Conservation (phyloP, 1,140 invertebrate species). For the Zaprionus inermis region DNA sequence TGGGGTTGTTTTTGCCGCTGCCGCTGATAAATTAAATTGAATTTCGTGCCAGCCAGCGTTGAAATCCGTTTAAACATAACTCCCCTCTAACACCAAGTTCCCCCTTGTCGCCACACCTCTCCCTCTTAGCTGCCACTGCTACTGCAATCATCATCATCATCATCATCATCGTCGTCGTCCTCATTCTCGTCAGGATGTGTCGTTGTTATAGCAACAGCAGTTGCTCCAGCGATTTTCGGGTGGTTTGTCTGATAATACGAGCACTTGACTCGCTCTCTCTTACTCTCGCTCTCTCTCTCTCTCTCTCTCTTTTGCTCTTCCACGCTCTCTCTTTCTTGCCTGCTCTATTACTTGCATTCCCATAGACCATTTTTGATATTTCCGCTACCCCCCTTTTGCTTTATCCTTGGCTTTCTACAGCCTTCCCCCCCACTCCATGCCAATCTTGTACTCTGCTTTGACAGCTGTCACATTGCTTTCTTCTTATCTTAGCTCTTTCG, state of each 20-base stretch:
- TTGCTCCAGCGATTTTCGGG: conserved; percentile 38
- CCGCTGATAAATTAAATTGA: conserved; percentile 78
- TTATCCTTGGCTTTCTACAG: background rate
- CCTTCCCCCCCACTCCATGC: background rate
- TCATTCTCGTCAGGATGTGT: conserved; percentile 32
- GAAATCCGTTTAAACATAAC: conserved; percentile 79
- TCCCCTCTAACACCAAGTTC: background rate
- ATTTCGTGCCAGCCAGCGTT: conserved; percentile 59
- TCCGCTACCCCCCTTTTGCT: background rate
- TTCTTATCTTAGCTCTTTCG: conserved; percentile 44
- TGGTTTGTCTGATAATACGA: conserved; percentile 51
- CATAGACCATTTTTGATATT: conserved; percentile 23
- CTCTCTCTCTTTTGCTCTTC: background rate
- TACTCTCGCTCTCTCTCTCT: conserved; percentile 9
- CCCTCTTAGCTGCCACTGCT: conserved; percentile 1
- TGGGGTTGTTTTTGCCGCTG: conserved; percentile 44
- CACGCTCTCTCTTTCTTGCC: too few species aligned
- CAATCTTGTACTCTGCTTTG: conserved; percentile 59
- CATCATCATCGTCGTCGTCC: conserved; percentile 31
- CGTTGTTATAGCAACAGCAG: conserved; percentile 58
- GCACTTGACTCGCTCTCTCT: background rate
- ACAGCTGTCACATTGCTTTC: conserved; percentile 74
- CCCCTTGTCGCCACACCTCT: background rate
- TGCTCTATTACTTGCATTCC: conserved; percentile 26
- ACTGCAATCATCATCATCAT: conserved; percentile 26